Evolutionary conservation across 2,797 vertebrate genomes (phyloP).

Genomic region (Meriones psammophilus): DNA sequence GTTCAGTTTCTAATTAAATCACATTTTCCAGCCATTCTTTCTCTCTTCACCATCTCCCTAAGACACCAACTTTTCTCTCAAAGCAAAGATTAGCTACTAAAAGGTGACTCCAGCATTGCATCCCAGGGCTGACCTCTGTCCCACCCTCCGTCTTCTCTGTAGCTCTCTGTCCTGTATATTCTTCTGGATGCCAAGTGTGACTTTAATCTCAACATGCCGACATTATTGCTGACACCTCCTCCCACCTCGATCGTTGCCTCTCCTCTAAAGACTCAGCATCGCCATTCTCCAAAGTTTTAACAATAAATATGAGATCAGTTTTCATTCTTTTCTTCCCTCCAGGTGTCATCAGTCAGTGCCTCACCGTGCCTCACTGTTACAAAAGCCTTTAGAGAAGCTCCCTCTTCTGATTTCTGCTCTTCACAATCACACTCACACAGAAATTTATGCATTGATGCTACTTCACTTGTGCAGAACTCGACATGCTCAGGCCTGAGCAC

Average conservation of each 20-base stretch:
- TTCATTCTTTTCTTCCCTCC: slow-evolving; percentile 56
- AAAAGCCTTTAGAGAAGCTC: slow-evolving; percentile 25
- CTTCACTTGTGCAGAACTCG: slow-evolving; percentile 22
- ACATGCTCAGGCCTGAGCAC: neutral
- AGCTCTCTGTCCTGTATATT: neutral
- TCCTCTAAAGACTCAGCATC: neutral
- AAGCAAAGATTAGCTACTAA: neutral
- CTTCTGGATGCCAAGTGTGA: neutral
- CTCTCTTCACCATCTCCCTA: neutral
- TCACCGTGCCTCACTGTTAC: slow-evolving; percentile 10
- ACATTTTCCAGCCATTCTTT: slow-evolving; percentile 11
- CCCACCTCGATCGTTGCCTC: neutral
- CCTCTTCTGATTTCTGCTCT: slow-evolving; percentile 57
- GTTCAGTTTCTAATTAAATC: neutral
- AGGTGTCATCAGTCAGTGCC: slow-evolving; percentile 6
- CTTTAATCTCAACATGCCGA: neutral
- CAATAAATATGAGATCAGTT: slow-evolving; percentile 51
- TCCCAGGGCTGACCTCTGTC: neutral
- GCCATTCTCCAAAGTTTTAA: slow-evolving; percentile 59
- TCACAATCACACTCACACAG: neutral
- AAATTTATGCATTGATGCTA: slow-evolving; percentile 44
- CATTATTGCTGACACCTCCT: neutral
- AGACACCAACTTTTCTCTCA: slow-evolving; percentile 1
- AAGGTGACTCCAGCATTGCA: neutral
- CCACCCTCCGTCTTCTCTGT: no score